Evolutionary conservation across 2,797 vertebrate species (phyloP).

Genomic region (Chelon auratus): DNA sequence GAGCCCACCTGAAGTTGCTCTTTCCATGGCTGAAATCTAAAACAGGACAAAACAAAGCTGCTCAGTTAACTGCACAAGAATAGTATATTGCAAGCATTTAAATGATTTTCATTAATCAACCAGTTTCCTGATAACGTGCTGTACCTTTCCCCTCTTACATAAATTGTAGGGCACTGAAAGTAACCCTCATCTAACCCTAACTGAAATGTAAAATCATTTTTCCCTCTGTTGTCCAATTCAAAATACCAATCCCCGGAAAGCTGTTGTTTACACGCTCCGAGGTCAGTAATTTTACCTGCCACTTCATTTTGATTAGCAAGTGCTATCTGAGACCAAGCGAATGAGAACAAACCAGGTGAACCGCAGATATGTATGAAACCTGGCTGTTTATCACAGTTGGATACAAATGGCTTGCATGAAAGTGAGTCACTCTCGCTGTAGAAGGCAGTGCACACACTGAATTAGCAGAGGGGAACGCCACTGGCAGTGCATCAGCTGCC

Average conservation of each 20-base stretch:
- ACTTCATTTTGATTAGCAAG: conserved; percentile 5
- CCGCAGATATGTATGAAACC: neutral
- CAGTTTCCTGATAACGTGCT: neutral
- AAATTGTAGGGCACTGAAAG: conserved; percentile 5
- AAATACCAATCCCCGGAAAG: conserved; percentile 12
- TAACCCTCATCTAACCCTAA: neutral
- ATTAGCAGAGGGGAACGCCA: conserved; percentile 15
- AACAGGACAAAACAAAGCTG: too few species aligned
- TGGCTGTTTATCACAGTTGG: conserved; percentile 8
- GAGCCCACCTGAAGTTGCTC: too few species aligned
- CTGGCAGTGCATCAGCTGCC: conserved; percentile 18
- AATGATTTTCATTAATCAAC: neutral
- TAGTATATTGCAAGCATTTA: neutral
- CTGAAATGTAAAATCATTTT: conserved; percentile 32
- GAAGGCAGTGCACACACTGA: conserved; percentile 7
- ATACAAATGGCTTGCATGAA: neutral
- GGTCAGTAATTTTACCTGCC: conserved; percentile 5
- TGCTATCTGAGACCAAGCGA: neutral
- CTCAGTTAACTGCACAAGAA: too few species aligned
- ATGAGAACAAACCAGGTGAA: neutral
- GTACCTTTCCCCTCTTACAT: neutral
- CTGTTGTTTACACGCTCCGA: neutral
- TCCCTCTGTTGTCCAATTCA: neutral
- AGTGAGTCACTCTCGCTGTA: conserved; percentile 7
- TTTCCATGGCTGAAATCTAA: neutral